Conservation (phyloP, 2,888 invertebrate species). For the Sarcophaga caerulescens region DNA sequence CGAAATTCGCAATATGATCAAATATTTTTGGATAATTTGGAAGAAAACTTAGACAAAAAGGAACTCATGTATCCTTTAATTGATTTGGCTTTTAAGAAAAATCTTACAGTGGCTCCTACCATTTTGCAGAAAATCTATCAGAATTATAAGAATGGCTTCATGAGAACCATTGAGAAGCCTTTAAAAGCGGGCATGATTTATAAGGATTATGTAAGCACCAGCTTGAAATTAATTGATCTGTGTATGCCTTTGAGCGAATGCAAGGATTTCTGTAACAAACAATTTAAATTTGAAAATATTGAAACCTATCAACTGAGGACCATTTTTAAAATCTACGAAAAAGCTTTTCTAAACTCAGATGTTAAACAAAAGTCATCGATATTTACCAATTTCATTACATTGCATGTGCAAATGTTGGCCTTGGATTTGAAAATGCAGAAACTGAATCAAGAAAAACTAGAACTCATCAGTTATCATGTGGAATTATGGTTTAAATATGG, state of each 20-base stretch:
- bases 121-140: constrained; percentile 83
- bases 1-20: constrained; percentile 72
- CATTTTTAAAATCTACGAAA: constrained; percentile 83
- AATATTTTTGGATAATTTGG: constrained; percentile 71
- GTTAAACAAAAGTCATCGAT: constrained; percentile 79
- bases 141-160: constrained; percentile 84
- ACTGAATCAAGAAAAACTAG: constrained; percentile 82
- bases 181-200: constrained; percentile 87
- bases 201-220: constrained; percentile 83
- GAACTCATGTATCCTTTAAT: constrained; percentile 86
- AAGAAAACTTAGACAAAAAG: constrained; percentile 82
- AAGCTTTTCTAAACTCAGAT: constrained; percentile 80
- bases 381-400: constrained; percentile 83
- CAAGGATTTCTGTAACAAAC: constrained; percentile 83
- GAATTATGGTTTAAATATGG: constrained; percentile 75
- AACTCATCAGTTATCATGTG: constrained; percentile 78
- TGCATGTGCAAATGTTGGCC: constrained; percentile 82
- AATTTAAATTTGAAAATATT: constrained; percentile 84
- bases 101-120: constrained; percentile 77
- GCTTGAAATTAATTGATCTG: constrained; percentile 83
- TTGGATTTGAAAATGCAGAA: constrained; percentile 80
- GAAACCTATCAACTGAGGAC: constrained; percentile 84
- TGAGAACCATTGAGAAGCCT: constrained; percentile 86
- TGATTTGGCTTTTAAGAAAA: constrained; percentile 80
- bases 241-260: constrained; percentile 84